A percentile compares a stretch with the other conserved stretches of the same genome.
Evolutionary conservation across 2,113 vertebrate species (phyloP).

Genomic region (Lutjanus erythropterus): DNA sequence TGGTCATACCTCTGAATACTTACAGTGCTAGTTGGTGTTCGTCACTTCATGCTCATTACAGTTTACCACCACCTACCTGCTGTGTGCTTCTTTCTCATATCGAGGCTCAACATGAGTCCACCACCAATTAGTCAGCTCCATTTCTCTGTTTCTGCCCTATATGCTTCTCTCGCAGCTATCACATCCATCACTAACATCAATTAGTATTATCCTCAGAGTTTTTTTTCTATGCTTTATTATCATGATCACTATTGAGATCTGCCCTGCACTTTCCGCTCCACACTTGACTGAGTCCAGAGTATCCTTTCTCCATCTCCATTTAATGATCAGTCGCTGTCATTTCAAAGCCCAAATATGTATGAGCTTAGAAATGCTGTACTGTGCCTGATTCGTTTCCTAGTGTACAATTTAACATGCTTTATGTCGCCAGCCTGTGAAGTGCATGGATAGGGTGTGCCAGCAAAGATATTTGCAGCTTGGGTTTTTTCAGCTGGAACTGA

Average conservation of each 20-base stretch:
- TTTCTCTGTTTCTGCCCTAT: constrained; percentile 31
- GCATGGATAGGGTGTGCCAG: not conserved
- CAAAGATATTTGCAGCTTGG: constrained; percentile 25
- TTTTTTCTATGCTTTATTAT: constrained; percentile 29
- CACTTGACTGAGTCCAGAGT: constrained; percentile 23
- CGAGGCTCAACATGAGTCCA: constrained; percentile 13
- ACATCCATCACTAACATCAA: constrained; percentile 36
- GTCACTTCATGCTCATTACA: constrained; percentile 18
- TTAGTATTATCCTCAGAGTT: constrained; percentile 29
- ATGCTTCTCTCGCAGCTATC: constrained; percentile 13
- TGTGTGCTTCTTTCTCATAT: constrained; percentile 26
- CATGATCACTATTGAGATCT: constrained; percentile 19
- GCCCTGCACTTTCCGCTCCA: constrained; percentile 17
- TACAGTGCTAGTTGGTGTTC: constrained; percentile 1
- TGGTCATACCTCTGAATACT: constrained; percentile 2
- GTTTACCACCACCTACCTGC: constrained; percentile 22
- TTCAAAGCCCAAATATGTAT: constrained; percentile 29
- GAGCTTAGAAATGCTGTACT: constrained; percentile 19
- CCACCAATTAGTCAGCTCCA: constrained; percentile 33
- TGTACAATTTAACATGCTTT: constrained; percentile 14
- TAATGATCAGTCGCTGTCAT: constrained; percentile 38
- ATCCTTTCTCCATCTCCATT: not conserved
- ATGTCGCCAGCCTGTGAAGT: constrained; percentile 9
- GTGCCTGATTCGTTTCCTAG: constrained; percentile 20
- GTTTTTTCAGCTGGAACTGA: constrained; percentile 26